Base-by-base conservation (phyloP, 2,888 invertebrate species). In the Stenotaenia linearis region DNA sequence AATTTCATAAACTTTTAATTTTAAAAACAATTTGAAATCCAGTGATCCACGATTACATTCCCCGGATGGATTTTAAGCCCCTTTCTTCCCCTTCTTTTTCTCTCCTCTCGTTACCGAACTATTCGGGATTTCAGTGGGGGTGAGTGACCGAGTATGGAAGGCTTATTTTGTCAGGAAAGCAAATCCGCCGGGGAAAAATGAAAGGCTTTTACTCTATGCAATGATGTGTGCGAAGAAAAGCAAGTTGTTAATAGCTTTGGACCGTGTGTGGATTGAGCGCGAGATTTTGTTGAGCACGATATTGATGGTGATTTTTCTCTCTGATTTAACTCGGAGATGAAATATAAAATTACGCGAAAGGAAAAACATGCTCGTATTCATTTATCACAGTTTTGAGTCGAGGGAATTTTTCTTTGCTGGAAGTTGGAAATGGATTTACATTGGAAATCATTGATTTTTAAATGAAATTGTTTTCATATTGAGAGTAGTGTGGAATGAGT, bases 201-300 rank as follows among this genome's bases (percentile, higher is more conserved):
- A 56, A 56, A 56, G 56, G 56, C 56, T 56, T 56, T 56, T 56
- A 6, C 56, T 15, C 56, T 56, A 56, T 56, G 56, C 56, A 56
- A 56, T 56, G 56, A 56, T 56, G 56, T 56, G 56, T 56, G 56
- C 56, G 21, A 56, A 23, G 56, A 18, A 56, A 56, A 56, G 56
- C 56, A 56, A 56, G 56, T 56, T 56, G 56, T 18, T 56, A 56
- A 56, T 56, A 56, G 56, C 56, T 56, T 56, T 56, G 56, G 56
- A 18, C 56, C 56, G 56, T 56, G 56, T 56, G 56, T 56, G 56
- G 56, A 56, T 56, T 1, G 56, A 56, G 56, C 1, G 18, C 56
- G 18, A 2, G 56, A 56, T 56, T 56, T 56, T 18, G n/a, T n/a
- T n/a, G n/a, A n/a, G n/a, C n/a, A n/a, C n/a, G n/a, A 56, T 56